A percentile compares a stretch with the other conserved stretches of the same genome.
Evolutionary conservation across 2,797 vertebrate species (phyloP).

Genomic region (Lepilemur septentrionalis): DNA sequence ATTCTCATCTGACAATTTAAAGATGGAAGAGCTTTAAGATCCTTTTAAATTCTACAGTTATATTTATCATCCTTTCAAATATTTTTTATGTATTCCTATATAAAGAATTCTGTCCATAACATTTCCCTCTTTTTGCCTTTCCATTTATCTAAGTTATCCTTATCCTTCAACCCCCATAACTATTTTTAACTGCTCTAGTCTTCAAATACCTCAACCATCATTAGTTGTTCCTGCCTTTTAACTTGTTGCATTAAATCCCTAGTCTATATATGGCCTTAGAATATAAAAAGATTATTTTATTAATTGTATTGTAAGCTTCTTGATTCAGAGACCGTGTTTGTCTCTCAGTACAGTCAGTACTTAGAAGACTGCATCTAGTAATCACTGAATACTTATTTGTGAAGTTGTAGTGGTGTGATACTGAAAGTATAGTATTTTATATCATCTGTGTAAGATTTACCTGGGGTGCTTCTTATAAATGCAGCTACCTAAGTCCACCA

Average conservation of each 20-base stretch:
- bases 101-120: background rate
- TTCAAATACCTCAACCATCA: background rate
- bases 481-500: background rate
- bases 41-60: background rate
- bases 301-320: background rate
- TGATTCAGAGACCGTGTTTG: background rate
- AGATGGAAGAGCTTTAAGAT: background rate
- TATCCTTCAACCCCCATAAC: background rate
- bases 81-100: background rate
- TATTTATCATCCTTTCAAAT: background rate
- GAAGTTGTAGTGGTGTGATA: background rate
- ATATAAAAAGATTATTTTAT: background rate
- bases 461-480: background rate
- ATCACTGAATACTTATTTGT: background rate
- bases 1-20: background rate
- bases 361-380: background rate
- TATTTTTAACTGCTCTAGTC: background rate
- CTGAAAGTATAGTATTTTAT: background rate
- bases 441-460: background rate
- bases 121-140: background rate
- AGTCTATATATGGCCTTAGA: background rate
- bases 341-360: background rate
- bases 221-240: background rate
- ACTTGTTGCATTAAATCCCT: background rate
- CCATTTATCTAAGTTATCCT: background rate